A percentile compares a stretch with the other conserved stretches of the same genome.
Evolutionary conservation across 2,888 invertebrate species (phyloP).

Genomic region (Eilema caniola): DNA sequence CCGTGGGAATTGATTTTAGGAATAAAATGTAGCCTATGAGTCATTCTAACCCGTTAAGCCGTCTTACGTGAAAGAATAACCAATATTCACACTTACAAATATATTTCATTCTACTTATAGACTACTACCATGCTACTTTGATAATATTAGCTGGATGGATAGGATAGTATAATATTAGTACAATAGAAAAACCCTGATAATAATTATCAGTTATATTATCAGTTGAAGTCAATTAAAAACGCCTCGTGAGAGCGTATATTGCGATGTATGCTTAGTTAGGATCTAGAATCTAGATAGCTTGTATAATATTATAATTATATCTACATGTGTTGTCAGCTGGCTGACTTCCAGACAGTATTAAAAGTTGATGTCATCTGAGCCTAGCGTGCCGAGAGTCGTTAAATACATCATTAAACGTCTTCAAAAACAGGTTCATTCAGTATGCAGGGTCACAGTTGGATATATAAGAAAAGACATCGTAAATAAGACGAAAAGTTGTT

Average conservation of each 20-base stretch:
- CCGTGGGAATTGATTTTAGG: no score
- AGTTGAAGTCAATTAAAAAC: no score
- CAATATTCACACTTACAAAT: no score
- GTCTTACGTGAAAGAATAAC: no score
- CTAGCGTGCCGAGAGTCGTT: constrained; percentile 34
- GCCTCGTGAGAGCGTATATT: background rate
- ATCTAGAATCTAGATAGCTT: background rate
- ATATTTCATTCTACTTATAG: no score
- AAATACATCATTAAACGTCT: constrained; percentile 55
- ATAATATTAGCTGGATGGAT: no score
- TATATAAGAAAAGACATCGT: constrained; percentile 42
- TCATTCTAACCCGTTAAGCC: no score
- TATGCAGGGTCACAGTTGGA: constrained; percentile 38
- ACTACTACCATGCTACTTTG: no score
- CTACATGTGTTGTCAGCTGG: background rate
- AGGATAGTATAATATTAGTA: no score
- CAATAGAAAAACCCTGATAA: no score
- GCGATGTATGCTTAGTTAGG: background rate
- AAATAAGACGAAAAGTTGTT: constrained; percentile 47
- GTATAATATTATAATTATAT: background rate
- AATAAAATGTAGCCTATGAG: no score
- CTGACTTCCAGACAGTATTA: constrained; percentile 29
- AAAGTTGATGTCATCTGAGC: constrained; percentile 37
- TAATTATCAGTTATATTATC: no score
- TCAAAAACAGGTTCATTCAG: constrained; percentile 46